Conservation (phyloP, 2,888 invertebrate species). For the Phengaris alcon region DNA sequence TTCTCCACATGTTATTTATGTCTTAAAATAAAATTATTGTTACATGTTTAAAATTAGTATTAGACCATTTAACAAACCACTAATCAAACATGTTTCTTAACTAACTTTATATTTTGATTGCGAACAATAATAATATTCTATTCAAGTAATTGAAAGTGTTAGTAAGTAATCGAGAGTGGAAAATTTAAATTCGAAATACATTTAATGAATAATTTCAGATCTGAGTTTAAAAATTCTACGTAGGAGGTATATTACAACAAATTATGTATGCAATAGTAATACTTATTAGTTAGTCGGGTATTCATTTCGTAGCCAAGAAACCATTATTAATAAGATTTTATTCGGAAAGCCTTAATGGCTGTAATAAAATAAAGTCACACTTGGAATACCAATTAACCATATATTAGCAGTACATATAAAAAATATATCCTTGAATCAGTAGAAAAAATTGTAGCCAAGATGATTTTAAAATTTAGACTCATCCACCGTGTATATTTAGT, state of each 20-base stretch:
- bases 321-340: neutral
- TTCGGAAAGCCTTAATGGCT: neutral
- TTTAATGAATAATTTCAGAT: slow-evolving; percentile 3
- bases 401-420: too few species aligned
- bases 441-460: too few species aligned
- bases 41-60: neutral
- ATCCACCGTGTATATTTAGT: too few species aligned
- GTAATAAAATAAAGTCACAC: too few species aligned
- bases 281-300: neutral
- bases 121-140: neutral
- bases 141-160: neutral
- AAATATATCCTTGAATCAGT: too few species aligned
- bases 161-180: neutral
- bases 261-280: neutral
- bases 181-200: neutral
- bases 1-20: neutral
- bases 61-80: neutral
- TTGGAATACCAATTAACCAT: too few species aligned
- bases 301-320: neutral
- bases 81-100: neutral
- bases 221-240: slow-evolving; percentile 12
- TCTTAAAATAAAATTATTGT: slow-evolving; percentile 1
- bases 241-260: neutral
- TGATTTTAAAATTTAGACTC: too few species aligned
- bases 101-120: neutral